Percentiles rank a stretch among this genome's conserved stretches.
Conservation (phyloP, 2,888 invertebrate genomes). For the Druceiella hillmani region DNA sequence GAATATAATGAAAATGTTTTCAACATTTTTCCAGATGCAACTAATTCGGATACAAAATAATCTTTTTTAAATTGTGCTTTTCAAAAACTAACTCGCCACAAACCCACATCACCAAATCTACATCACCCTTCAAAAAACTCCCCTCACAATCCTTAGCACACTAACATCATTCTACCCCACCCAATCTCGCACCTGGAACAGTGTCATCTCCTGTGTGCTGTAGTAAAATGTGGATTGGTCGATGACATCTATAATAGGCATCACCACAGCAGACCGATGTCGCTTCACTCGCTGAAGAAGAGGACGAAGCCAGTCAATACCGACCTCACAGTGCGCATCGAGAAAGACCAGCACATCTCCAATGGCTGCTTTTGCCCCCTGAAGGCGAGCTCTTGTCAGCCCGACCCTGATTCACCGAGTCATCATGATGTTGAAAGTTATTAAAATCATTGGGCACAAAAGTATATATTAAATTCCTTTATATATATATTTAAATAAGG, state of each 20-base stretch:
- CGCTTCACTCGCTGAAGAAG: conserved; percentile 80
- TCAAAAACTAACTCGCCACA: too few relatives aligned
- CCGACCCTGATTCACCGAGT: conserved; percentile 53
- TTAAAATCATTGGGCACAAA: neutral
- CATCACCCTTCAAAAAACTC: too few relatives aligned
- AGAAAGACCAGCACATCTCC: conserved; percentile 82
- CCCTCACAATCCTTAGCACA: too few relatives aligned
- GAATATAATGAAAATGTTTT: too few relatives aligned
- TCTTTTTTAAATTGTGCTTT: too few relatives aligned
- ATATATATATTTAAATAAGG: conserved; percentile 6
- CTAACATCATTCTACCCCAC: too few relatives aligned
- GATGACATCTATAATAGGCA: conserved; percentile 95
- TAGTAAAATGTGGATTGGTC: conserved; percentile 75
- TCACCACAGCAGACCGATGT: conserved; percentile 71
- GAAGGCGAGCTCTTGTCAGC: conserved; percentile 80
- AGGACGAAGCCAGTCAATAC: conserved; percentile 82
- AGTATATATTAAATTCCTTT: too few relatives aligned
- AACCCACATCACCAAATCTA: too few relatives aligned
- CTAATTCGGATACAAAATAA: too few relatives aligned
- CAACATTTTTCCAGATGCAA: too few relatives aligned
- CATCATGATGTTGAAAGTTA: neutral
- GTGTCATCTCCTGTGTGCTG: conserved; percentile 51
- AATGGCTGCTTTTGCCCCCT: conserved; percentile 76
- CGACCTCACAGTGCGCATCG: conserved; percentile 89
- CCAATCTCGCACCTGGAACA: conserved; percentile 42